Conservation (phyloP, 2,113 vertebrate genomes). For the Eolophus roseicapilla region DNA sequence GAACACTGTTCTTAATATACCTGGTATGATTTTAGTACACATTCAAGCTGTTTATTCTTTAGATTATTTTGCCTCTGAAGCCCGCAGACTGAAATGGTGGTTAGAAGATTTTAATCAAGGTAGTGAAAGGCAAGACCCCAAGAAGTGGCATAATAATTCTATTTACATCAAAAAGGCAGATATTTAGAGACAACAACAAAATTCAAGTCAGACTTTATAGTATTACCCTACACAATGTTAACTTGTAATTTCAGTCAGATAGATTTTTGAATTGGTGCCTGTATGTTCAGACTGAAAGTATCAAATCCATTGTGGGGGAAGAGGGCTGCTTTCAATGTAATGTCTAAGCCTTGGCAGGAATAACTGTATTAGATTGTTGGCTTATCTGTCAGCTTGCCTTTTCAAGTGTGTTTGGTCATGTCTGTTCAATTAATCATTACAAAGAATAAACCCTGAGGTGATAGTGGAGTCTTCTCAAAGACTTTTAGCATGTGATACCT, state of each 20-base stretch:
- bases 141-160: not conserved
- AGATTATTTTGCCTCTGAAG: slow-evolving; percentile 5
- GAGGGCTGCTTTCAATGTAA: not conserved
- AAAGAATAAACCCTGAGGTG: not conserved
- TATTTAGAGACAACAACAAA: not conserved
- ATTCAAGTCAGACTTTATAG: not conserved
- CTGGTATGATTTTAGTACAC: not conserved
- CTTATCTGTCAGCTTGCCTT: not conserved
- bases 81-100: not conserved
- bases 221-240: not conserved
- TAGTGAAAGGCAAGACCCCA: not conserved
- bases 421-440: not conserved
- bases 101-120: not conserved
- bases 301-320: not conserved
- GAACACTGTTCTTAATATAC: slow-evolving; percentile 23
- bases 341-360: not conserved
- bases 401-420: not conserved
- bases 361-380: not conserved
- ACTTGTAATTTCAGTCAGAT: not conserved
- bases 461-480: not conserved
- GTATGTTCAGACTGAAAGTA: not conserved
- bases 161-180: not conserved
- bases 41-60: slow-evolving; percentile 9
- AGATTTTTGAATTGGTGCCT: not conserved
- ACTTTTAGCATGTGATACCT: not conserved